Percentiles rank a stretch among this genome's conserved stretches.
Evolutionary conservation across 2,797 vertebrate genomes (phyloP).

Genomic region (Silurus aristotelis): DNA sequence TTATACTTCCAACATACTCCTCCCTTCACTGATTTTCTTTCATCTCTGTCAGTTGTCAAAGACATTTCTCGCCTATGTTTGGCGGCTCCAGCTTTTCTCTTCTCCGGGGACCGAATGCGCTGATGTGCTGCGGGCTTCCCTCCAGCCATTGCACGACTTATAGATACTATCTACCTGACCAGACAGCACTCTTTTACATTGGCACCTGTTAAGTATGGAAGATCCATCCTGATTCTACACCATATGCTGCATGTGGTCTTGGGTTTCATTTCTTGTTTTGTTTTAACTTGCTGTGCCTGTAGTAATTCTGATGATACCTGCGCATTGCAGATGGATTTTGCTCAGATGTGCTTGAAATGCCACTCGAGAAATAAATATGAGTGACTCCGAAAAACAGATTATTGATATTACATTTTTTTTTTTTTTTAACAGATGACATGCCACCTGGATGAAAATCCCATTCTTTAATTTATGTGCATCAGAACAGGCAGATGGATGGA

Average conservation of each 20-base stretch:
- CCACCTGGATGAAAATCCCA: not conserved
- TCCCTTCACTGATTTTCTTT: constrained; percentile 55
- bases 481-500: not conserved
- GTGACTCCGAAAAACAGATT: not conserved
- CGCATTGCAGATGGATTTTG: not conserved
- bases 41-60: constrained; percentile 64
- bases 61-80: constrained; percentile 65
- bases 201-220: constrained; percentile 67
- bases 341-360: constrained; percentile 7
- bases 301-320: constrained; percentile 19
- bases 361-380: constrained; percentile 7
- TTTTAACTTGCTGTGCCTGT: constrained; percentile 34
- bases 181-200: constrained; percentile 67
- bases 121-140: constrained; percentile 73
- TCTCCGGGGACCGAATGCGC: constrained; percentile 69
- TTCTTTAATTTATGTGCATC: not conserved
- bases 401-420: not conserved
- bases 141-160: constrained; percentile 71
- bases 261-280: not conserved
- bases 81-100: constrained; percentile 61
- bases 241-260: constrained; percentile 41
- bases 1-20: constrained; percentile 29
- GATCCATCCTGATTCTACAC: constrained; percentile 54
- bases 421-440: not conserved
- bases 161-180: constrained; percentile 69